Percentiles rank a stretch among this genome's conserved stretches.
These are phyloP conservation scores for Calliphora vicina DNA, from an alignment of 1,140 invertebrate species.

Conservation along the genomic window DNA sequence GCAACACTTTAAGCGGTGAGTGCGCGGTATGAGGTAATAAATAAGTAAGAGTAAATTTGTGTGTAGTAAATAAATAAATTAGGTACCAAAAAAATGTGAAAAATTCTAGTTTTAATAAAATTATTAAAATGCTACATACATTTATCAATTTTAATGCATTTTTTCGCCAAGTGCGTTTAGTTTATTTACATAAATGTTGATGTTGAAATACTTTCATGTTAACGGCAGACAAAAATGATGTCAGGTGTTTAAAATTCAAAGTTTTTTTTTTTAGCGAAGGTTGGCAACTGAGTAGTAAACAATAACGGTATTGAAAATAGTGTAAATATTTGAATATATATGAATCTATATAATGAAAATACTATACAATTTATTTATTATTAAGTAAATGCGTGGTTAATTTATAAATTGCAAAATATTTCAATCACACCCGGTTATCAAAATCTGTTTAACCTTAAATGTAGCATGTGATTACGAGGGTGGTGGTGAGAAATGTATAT, in stretches of 20 bases:
- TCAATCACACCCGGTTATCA: no score
- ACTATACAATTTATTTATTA: no score
- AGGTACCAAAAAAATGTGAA: not conserved
- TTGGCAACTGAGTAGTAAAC: not conserved
- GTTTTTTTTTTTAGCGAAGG: not conserved
- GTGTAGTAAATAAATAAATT: not conserved
- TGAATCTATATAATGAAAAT: no score
- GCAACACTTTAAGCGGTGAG: not conserved
- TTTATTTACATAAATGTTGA: slow-evolving; percentile 20
- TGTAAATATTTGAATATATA: no score
- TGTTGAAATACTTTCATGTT: not conserved
- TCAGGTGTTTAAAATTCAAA: not conserved
- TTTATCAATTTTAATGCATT: not conserved
- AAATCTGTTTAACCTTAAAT: no score
- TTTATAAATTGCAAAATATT: no score
- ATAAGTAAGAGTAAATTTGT: not conserved
- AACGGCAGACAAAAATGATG: not conserved
- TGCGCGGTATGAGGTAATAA: not conserved
- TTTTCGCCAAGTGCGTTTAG: slow-evolving; percentile 21
- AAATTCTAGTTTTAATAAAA: not conserved
- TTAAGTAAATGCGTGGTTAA: no score
- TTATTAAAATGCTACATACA: not conserved
- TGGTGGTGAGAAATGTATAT: no score
- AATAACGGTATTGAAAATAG: not conserved
- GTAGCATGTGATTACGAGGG: no score